Conservation (phyloP, 2,888 invertebrate genomes). For the Andrena haemorrhoa region DNA sequence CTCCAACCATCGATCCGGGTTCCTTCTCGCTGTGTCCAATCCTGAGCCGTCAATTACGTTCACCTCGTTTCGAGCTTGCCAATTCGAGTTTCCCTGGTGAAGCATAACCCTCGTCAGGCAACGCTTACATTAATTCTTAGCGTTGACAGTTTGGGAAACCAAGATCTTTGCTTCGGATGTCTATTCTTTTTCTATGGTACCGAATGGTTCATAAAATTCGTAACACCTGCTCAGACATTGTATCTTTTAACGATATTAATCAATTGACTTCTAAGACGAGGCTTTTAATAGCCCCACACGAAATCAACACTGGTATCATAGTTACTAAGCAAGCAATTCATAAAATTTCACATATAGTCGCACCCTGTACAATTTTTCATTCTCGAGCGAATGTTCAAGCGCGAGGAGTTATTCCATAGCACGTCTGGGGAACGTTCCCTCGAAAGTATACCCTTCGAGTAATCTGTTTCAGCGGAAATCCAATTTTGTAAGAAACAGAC, state of each 20-base stretch:
- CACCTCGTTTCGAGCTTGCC: neutral
- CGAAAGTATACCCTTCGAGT: neutral
- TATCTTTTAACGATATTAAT: neutral
- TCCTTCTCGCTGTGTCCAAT: neutral
- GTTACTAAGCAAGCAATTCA: neutral
- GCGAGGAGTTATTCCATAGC: neutral
- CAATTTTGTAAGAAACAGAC: slow-evolving; percentile 8
- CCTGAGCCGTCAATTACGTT: slow-evolving; percentile 32
- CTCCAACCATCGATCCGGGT: slow-evolving; percentile 31
- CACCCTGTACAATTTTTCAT: neutral
- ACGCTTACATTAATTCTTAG: slow-evolving; percentile 1
- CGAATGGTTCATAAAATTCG: no score
- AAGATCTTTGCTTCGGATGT: no score
- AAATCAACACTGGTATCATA: neutral
- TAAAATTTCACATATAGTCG: neutral
- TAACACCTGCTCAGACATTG: no score
- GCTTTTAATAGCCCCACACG: neutral
- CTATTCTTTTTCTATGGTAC: no score
- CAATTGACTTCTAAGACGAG: neutral
- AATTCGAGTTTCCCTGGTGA: neutral
- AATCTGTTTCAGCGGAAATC: neutral
- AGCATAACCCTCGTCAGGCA: neutral
- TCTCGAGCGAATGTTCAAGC: neutral
- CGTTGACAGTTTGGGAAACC: no score
- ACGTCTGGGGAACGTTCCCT: neutral